A percentile compares a stretch with the other conserved stretches of the same genome.
Evolutionary conservation across 2,888 invertebrate genomes (phyloP).

Genomic region (Girardia tigrina): DNA sequence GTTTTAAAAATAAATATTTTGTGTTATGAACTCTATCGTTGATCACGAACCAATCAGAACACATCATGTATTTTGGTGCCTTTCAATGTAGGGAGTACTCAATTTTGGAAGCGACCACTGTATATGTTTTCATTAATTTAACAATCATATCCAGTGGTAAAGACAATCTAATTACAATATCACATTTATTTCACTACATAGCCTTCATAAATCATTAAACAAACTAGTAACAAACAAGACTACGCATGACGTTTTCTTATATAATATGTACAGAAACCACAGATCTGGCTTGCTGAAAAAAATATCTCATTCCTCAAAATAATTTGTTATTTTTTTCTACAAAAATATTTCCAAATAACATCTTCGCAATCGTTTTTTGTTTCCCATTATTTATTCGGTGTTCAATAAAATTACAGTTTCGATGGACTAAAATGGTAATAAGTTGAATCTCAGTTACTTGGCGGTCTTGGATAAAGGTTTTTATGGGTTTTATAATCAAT

Average conservation of each 20-base stretch:
- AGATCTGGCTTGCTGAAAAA: not conserved
- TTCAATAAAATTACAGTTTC: too few relatives aligned
- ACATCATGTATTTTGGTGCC: too few relatives aligned
- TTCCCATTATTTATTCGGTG: too few relatives aligned
- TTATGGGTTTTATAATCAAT: conserved; percentile 10
- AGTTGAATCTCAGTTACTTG: not conserved
- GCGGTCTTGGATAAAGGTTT: not conserved
- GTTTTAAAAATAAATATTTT: too few relatives aligned
- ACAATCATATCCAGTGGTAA: too few relatives aligned
- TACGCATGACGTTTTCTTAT: conserved; percentile 3
- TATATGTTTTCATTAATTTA: too few relatives aligned
- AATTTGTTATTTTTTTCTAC: not conserved
- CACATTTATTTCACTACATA: conserved; percentile 23
- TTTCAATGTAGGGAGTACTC: too few relatives aligned
- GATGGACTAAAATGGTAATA: too few relatives aligned
- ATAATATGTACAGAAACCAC: not conserved
- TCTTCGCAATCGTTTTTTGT: too few relatives aligned
- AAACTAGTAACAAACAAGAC: conserved; percentile 15
- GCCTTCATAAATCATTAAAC: not conserved
- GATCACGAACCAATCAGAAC: too few relatives aligned
- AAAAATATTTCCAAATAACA: conserved; percentile 23
- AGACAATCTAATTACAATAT: not conserved
- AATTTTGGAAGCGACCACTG: too few relatives aligned
- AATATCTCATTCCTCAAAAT: not conserved
- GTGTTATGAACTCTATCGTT: too few relatives aligned